phyloP scores from a whole-genome alignment of 2,113 vertebrate genomes.

The Elephas maximus region DNA sequence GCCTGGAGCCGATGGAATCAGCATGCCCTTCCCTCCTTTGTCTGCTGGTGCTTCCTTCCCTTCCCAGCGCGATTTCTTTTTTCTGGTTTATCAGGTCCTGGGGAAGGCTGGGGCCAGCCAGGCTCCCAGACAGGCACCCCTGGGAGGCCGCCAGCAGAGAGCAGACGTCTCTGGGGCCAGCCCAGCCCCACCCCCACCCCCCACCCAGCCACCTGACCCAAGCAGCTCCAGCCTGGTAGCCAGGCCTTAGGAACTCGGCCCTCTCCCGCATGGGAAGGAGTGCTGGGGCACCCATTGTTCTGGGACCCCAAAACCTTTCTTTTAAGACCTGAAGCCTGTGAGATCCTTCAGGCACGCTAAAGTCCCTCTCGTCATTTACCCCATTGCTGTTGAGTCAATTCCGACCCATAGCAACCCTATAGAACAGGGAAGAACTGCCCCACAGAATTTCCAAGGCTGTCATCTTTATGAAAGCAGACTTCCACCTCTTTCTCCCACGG shows the following conservation, averaged over 20 bases:
- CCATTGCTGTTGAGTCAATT: background rate
- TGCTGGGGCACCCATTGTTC: background rate
- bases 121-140: conserved; percentile 80
- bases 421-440: background rate
- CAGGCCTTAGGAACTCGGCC: background rate
- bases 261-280: background rate
- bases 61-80: conserved; percentile 69
- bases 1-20: conserved; percentile 81
- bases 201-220: conserved; percentile 40
- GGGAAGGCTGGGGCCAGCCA: conserved; percentile 82
- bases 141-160: conserved; percentile 78
- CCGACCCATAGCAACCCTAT: background rate
- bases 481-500: background rate
- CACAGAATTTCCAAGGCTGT: background rate
- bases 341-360: background rate
- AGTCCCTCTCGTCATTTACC: background rate
- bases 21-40: conserved; percentile 84
- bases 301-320: background rate
- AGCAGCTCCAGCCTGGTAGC: background rate
- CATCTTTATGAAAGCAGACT: background rate
- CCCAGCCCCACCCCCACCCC: background rate
- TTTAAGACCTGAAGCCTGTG: background rate
- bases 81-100: conserved; percentile 84
- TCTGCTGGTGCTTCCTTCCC: conserved; percentile 84
- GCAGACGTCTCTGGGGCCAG: conserved; percentile 54